Evolutionary conservation across 92 coral and sea anemone species (phyloP), one percentile per base, ranked within the genome.

Genomic region (Micromussa lordhowensis): DNA sequence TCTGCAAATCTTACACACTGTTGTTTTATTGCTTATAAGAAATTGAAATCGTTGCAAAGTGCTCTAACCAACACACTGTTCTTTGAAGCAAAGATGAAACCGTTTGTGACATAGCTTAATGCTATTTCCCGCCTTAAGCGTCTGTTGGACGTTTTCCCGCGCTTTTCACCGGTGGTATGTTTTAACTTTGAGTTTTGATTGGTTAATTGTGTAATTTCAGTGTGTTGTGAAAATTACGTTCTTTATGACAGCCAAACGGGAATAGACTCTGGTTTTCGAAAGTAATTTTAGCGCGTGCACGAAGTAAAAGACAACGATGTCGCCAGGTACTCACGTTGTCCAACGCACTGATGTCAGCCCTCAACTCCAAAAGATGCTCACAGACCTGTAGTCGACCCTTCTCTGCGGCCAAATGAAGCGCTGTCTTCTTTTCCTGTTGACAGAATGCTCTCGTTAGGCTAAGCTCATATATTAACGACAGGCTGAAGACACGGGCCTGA

Each of bases 391-490:
- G 77, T 31, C 94, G 91, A 36, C 99, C 99, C 73, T 92, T 93
- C 55, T 94, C 98, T 22, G 99, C 98, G 16, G 99, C 95, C 74
- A 97, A 88, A 82, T 97, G 99, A 6, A 97, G 87, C 3, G 99
- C 98, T 29, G 99, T 97, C 94, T 97, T 97, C 78, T 96, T 95
- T 75, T 97, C 98, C 99, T 97, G 90, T 22, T 26, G 13, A 55
- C 57, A 55, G 77, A 44, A 55, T 13, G 6, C 26, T 29, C 14
- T 18, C 13, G 75, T 75, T 75, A 71, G 66, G 17, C 49, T 19
- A 22, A 61, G 68, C 10, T 61, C 21, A 17, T 5, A 61, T 21
- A 19, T 55, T 16, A 2, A 2, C 4, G 30, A 63, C 69, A 63
- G 30, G 69, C 30, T 24, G n/a, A n/a, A n/a, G n/a, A n/a, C n/a